Evolutionary conservation across 2,797 vertebrate genomes (phyloP), one percentile per base, ranked within the genome.

Genomic region (Lithobates sylvaticus): DNA sequence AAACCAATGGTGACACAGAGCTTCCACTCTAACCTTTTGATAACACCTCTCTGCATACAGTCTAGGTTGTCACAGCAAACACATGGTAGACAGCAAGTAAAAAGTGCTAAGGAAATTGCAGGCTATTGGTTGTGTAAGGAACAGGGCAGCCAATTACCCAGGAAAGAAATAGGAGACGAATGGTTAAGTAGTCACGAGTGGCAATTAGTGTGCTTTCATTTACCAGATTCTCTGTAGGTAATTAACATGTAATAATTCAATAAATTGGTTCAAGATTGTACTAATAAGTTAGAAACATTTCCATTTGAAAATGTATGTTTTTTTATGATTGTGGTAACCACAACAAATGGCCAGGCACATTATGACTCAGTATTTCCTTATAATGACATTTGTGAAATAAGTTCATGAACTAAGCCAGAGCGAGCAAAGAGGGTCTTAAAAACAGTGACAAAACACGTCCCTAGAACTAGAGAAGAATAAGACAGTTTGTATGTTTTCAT

Each of bases 351-450:
- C 50, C 16, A 27, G 12, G 27, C 27, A 80, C 67, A 32, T 32
- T 32, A 54, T 80, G 47, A 23, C 42, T 81, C 44, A 81, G 15
- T 58, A 23, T 26, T 81, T 71, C 78, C 68, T 39, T 36, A 54
- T 54, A 36, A 34, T 42, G 47, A 0, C 13, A 67, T 47, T 61
- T 29, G 26, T 21, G 21, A 78, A 54, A 54, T 16, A 18, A 78
- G 36, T 15, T 81, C 10, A 67, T 29, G 61, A 15, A 29, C n/a
- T n/a, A n/a, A 8, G 54, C 5, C 21, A 61, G 54, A 23, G 54
- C 1, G 1, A 21, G 7, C 18, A 23, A 61, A 61, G 21, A 39
- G 21, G 18, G 54, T 61, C 21, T 61, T 5, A 0, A 6, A 12
- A 23, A 61, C 3, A 61, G 18, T 58, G 3, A 21, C 6, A 58